Percentiles rank a stretch among this genome's conserved stretches.
Evolutionary conservation across 2,888 invertebrate genomes (phyloP).

Genomic region (Antheraea yamamai): DNA sequence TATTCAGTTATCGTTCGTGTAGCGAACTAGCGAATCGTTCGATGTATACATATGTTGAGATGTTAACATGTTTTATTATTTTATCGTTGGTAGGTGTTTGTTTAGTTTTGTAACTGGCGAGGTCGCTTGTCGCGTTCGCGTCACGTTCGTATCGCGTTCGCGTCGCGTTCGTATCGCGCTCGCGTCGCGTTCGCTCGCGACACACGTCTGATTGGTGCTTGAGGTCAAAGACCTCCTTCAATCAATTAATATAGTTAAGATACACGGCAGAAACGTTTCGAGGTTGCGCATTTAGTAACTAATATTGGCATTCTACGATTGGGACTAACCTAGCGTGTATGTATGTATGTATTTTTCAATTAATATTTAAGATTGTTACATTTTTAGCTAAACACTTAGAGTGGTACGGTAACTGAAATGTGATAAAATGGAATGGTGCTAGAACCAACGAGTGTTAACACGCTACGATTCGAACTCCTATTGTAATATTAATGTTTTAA

Average conservation of each 20-base stretch:
- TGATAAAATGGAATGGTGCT: constrained; percentile 84
- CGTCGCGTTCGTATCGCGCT: neutral
- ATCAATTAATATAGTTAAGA: constrained; percentile 65
- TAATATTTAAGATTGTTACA: constrained; percentile 82
- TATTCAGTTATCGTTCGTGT: constrained; percentile 58
- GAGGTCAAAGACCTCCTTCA: constrained; percentile 74
- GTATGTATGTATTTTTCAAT: constrained; percentile 81
- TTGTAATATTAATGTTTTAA: constrained; percentile 78
- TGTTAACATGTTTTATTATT: constrained; percentile 72
- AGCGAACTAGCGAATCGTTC: constrained; percentile 14
- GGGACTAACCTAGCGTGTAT: constrained; percentile 83
- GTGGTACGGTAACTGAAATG: constrained; percentile 83
- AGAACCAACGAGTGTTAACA: constrained; percentile 81
- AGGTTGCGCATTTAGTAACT: constrained; percentile 80
- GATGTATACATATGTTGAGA: constrained; percentile 40
- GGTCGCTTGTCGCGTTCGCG: constrained; percentile 27
- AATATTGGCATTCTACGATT: constrained; percentile 83
- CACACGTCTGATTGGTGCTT: constrained; percentile 63
- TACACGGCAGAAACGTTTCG: constrained; percentile 70
- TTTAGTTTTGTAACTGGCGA: constrained; percentile 57
- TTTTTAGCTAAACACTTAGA: constrained; percentile 83
- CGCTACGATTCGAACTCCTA: constrained; percentile 82
- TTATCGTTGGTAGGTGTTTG: constrained; percentile 75
- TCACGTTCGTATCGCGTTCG: constrained; percentile 25
- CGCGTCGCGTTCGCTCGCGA: constrained; percentile 26